Evolutionary conservation across 1,140 invertebrate genomes (phyloP).

Genomic region (Neoseiulus cucumeris): DNA sequence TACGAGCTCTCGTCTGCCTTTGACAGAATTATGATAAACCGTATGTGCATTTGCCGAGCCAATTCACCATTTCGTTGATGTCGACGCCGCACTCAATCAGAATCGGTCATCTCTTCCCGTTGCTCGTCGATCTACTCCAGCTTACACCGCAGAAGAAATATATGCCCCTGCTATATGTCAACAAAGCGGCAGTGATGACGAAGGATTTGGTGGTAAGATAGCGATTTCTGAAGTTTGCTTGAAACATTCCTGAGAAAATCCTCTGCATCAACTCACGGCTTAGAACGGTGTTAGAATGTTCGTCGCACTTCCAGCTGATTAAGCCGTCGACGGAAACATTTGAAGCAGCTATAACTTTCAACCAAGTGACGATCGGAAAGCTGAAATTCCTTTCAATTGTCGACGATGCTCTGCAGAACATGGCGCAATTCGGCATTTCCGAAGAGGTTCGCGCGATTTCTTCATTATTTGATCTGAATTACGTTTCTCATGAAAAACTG

Average conservation of each 20-base stretch:
- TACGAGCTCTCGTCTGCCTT: too few relatives aligned
- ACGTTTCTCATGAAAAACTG: too few relatives aligned
- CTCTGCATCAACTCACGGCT: too few relatives aligned
- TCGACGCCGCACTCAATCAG: background rate
- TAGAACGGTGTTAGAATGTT: too few relatives aligned
- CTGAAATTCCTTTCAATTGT: constrained; percentile 40
- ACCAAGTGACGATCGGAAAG: constrained; percentile 33
- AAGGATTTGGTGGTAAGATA: background rate
- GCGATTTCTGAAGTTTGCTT: background rate
- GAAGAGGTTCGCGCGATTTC: constrained; percentile 52
- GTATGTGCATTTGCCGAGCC: background rate
- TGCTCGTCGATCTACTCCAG: background rate
- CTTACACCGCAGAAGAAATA: background rate
- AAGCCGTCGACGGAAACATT: background rate
- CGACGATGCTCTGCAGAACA: constrained; percentile 47
- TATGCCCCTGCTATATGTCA: background rate
- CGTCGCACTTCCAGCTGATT: background rate
- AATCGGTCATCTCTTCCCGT: background rate
- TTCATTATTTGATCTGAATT: too few relatives aligned
- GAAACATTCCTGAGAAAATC: too few relatives aligned
- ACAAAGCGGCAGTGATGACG: background rate
- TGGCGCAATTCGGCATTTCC: constrained; percentile 58
- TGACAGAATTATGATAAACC: background rate
- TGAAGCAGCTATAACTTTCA: constrained; percentile 28
- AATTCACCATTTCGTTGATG: background rate